These are phyloP conservation scores for Campoplex nolae DNA, from an alignment of 2,888 invertebrate species.

Conservation along the genomic window DNA sequence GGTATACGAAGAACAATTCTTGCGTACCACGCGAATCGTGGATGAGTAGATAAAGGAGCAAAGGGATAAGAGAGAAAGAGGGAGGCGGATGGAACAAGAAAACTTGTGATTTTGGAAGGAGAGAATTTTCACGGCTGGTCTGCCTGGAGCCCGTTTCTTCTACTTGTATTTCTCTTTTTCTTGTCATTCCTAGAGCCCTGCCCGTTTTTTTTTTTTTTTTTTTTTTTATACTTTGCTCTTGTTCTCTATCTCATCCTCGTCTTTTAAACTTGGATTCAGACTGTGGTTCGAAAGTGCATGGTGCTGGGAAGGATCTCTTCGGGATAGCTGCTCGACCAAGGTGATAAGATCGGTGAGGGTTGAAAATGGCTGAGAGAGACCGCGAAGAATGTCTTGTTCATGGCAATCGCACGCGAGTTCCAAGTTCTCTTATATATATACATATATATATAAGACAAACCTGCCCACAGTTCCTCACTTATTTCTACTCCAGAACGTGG, in stretches of 20 bases:
- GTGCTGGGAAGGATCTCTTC: conserved; percentile 60
- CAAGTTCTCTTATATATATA: conserved; percentile 13
- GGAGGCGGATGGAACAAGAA: conserved; percentile 1
- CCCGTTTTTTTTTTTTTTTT: too few relatives aligned
- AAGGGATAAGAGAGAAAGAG: conserved; percentile 1
- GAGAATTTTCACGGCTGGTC: conserved; percentile 37
- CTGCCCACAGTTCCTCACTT: conserved; percentile 53
- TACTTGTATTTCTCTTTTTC: conserved; percentile 47
- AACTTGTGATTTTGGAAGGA: conserved; percentile 22
- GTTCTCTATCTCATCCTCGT: conserved; percentile 14
- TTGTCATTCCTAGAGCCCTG: conserved; percentile 17
- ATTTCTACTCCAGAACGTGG: conserved; percentile 69
- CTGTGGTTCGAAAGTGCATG: conserved; percentile 36
- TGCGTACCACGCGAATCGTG: conserved; percentile 6
- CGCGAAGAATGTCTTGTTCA: conserved; percentile 80
- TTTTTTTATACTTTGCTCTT: neutral
- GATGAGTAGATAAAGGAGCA: neutral
- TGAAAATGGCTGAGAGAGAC: conserved; percentile 55
- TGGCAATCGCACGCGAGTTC: conserved; percentile 74
- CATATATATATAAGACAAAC: conserved; percentile 16
- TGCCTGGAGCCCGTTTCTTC: conserved; percentile 12
- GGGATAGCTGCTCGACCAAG: conserved; percentile 44
- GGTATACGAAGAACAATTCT: conserved; percentile 53
- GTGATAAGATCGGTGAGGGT: conserved; percentile 27
- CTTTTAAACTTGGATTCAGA: conserved; percentile 2